Evolutionary conservation across 2,797 vertebrate genomes (phyloP).

Genomic region (Coilia nasus): DNA sequence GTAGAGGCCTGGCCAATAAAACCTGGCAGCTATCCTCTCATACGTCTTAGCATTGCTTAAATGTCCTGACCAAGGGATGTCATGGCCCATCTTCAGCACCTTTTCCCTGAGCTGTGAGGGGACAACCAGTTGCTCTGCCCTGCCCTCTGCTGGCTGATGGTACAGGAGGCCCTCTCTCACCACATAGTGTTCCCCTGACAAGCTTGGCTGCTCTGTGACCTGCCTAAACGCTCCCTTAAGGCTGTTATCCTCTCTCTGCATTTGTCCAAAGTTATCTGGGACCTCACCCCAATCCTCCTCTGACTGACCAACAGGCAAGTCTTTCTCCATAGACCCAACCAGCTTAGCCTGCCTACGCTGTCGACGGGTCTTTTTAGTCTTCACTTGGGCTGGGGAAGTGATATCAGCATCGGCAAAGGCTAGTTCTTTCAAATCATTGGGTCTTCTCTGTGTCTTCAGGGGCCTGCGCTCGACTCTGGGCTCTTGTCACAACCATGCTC

Average conservation of each 20-base stretch:
- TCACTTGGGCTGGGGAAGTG: too few relatives aligned
- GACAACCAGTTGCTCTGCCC: constrained; percentile 11
- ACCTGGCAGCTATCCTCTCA: neutral
- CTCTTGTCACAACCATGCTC: neutral
- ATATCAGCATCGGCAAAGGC: too few relatives aligned
- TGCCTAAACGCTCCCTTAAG: neutral
- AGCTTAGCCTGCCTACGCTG: neutral
- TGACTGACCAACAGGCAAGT: too few relatives aligned
- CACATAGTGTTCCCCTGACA: neutral
- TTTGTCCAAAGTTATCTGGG: neutral
- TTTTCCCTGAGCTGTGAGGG: neutral
- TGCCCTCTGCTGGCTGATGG: constrained; percentile 8
- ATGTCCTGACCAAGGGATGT: constrained; percentile 27
- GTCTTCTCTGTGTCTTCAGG: too few relatives aligned
- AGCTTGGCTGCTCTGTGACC: too few relatives aligned
- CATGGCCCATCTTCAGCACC: neutral
- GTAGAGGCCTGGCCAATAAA: constrained; percentile 21
- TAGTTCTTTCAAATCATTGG: too few relatives aligned
- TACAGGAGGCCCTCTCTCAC: constrained; percentile 4
- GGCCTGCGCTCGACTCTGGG: neutral
- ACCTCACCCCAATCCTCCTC: neutral
- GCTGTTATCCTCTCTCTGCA: neutral
- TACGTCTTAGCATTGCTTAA: neutral
- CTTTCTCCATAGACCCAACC: neutral
- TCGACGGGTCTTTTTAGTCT: too few relatives aligned